Base-by-base conservation (phyloP, 2,797 vertebrate genomes). In the Thaleichthys pacificus region DNA sequence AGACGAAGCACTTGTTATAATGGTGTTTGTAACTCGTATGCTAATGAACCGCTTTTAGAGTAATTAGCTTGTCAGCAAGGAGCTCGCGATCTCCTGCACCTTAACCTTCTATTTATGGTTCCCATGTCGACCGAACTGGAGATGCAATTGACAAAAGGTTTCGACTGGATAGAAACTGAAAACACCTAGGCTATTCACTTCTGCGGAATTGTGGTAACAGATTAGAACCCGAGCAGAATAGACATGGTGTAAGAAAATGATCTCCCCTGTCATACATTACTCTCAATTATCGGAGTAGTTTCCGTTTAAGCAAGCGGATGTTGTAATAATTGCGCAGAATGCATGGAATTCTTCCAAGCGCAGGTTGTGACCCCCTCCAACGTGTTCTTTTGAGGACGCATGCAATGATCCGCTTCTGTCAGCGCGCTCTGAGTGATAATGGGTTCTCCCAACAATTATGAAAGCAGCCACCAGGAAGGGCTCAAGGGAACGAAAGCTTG, bases 1-100 rank as follows among this genome's bases (percentile, higher is more conserved):
- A 96, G 96, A 94, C 86, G 83, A 32, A 61, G 47, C 66, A 61
- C 68, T 71, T 73, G 79, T 73, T 79, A 79, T 78, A 64, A 38
- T 28, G 58, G 5, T 65, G 57, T 84, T 82, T 83, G 82, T 83
- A 77, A 81, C 84, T 15, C 77, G 65, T 66, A 87, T 79, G 87
- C 78, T 82, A 80, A 78, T 72, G 35, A 21, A 77, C 38, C 77
- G 26, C 66, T 82, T 80, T 78, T 28, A 75, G 74, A 86, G 78
- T 56, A 80, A 89, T 88, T 80, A 86, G 81, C 82, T 76, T 65
- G 70, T 77, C 65, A 73, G 69, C 77, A 75, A 63, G 73, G 81
- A 82, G 83, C 82, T 80, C 78, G 76, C 76, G 73, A 77, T 88
- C 86, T 82, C 19, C 51, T 17, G 80, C 85, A 86, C 86, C 86